Conservation (phyloP, 2,113 vertebrate species). For the sheep (Ovis aries) region ARS-UI_Ramb_v3.0 NC_056056.1:2031501-2032000, state of each 20-base stretch:
- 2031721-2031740: neutral
- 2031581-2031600: neutral
- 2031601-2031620: neutral
- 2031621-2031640: fast-evolving
- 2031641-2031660: neutral
- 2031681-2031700: too few relatives aligned
- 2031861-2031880: too few relatives aligned
- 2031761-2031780: fast-evolving
- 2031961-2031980: fast-evolving
- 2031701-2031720: fast-evolving
- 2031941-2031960: fast-evolving
- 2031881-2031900: fast-evolving
- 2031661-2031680: neutral
- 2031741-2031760: neutral
- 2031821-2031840: neutral
- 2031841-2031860: neutral
- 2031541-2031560: neutral
- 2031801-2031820: neutral
- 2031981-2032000: fast-evolving
- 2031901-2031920: neutral
- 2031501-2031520: fast-evolving
- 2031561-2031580: neutral
- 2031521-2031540: neutral
- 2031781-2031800: neutral
- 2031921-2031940: fast-evolving